Evolutionary conservation across 2,113 vertebrate genomes (phyloP).

Genomic region (Ailurus styani): DNA sequence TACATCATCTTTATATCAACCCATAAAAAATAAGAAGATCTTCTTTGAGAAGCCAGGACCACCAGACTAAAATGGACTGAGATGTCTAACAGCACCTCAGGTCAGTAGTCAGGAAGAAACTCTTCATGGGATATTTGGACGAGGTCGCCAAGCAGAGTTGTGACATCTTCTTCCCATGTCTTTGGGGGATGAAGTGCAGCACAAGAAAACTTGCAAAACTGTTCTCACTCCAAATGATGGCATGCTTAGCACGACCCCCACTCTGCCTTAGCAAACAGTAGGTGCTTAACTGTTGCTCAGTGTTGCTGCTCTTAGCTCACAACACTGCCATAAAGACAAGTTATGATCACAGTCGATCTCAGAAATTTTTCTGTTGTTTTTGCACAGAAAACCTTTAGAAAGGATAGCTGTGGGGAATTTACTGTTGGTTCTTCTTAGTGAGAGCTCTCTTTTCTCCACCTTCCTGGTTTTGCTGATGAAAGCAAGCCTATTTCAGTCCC

Average conservation of each 20-base stretch:
- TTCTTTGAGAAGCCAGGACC: background rate
- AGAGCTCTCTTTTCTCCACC: background rate
- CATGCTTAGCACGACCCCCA: fast-evolving
- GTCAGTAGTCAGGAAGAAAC: background rate
- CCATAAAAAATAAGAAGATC: background rate
- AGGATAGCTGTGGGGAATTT: no score
- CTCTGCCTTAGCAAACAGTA: background rate
- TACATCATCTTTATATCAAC: background rate
- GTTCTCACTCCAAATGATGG: background rate
- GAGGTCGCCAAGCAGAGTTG: background rate
- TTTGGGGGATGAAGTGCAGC: background rate
- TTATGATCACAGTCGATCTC: background rate
- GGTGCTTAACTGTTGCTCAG: background rate
- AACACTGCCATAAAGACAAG: background rate
- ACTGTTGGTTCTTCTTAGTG: background rate
- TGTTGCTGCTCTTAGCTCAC: background rate
- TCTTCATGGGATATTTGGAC: background rate
- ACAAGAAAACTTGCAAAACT: background rate
- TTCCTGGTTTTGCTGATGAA: background rate
- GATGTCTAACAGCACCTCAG: background rate
- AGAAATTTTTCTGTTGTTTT: background rate
- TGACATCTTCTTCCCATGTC: no score
- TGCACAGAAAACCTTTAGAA: background rate
- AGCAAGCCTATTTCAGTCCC: background rate
- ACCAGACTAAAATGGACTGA: background rate